These are phyloP conservation scores for Paracentrotus lividus DNA, from an alignment of 53 echinoderm and acorn worm genomes.

Conservation along the genomic window DNA sequence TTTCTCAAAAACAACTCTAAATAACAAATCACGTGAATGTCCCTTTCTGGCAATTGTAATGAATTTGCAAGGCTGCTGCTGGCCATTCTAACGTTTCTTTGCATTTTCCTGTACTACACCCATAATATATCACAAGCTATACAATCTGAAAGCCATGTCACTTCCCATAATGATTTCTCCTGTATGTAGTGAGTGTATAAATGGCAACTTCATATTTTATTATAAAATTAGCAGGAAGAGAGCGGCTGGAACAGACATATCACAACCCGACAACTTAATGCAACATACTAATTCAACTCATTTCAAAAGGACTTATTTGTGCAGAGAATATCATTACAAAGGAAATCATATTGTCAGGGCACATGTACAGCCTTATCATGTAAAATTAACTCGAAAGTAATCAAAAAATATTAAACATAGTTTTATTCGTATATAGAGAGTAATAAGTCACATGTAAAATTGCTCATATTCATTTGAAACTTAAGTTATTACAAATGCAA, in stretches of 20 bases:
- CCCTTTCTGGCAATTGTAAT: background rate
- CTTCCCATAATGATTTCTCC: conserved; percentile 50
- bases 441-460: background rate
- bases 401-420: too few relatives aligned
- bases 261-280: background rate
- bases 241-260: background rate
- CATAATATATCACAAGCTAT: background rate
- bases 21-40: background rate
- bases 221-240: conserved; percentile 56
- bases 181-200: conserved; percentile 8
- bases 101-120: background rate
- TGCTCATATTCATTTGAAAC: background rate
- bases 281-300: too few relatives aligned
- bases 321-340: background rate
- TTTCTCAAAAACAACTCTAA: background rate
- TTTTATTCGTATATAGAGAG: too few relatives aligned
- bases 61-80: too few relatives aligned
- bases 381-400: too few relatives aligned
- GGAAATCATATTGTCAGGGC: background rate
- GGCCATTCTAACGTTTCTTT: background rate
- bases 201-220: background rate
- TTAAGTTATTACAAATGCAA: background rate
- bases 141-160: conserved; percentile 19
- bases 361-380: too few relatives aligned
- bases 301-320: background rate